Conservation (phyloP, 2,888 invertebrate genomes). For the Alitta virens region DNA sequence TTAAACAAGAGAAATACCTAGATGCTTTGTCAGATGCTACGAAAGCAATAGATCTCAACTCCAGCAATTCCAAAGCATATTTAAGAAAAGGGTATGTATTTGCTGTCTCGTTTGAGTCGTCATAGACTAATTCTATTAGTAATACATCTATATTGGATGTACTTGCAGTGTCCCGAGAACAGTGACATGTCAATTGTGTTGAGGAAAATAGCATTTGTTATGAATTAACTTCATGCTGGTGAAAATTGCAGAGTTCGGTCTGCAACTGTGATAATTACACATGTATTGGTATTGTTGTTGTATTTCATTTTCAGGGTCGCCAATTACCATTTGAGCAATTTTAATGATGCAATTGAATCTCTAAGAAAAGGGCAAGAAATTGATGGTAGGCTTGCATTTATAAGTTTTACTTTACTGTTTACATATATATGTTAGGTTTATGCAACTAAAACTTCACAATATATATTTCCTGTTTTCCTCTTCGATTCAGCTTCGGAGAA, state of each 20-base stretch:
- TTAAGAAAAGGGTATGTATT: slow-evolving; percentile 42
- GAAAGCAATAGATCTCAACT: slow-evolving; percentile 38
- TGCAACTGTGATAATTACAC: no score
- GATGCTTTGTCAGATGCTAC: slow-evolving; percentile 41
- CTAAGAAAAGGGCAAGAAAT: slow-evolving; percentile 34
- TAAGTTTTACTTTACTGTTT: neutral
- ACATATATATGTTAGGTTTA: no score
- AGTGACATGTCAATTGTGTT: no score
- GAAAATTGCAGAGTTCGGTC: no score
- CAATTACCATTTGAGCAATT: slow-evolving; percentile 34
- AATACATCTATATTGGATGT: neutral
- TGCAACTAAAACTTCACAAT: no score
- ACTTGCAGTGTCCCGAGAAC: no score
- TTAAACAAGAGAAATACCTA: slow-evolving; percentile 40
- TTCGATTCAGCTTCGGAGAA: slow-evolving; percentile 24
- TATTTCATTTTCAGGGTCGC: slow-evolving; percentile 13
- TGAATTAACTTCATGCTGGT: no score
- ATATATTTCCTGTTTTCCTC: neutral
- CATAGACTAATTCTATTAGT: neutral
- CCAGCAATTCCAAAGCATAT: slow-evolving; percentile 40
- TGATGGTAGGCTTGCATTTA: slow-evolving; percentile 24
- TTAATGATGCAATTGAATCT: slow-evolving; percentile 37
- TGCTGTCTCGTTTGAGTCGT: no score
- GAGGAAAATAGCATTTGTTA: no score
- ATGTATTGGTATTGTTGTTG: neutral